Evolutionary conservation across 2,888 invertebrate species (phyloP), one percentile per base, ranked within the genome.

Genomic region (Agriotes lineatus): DNA sequence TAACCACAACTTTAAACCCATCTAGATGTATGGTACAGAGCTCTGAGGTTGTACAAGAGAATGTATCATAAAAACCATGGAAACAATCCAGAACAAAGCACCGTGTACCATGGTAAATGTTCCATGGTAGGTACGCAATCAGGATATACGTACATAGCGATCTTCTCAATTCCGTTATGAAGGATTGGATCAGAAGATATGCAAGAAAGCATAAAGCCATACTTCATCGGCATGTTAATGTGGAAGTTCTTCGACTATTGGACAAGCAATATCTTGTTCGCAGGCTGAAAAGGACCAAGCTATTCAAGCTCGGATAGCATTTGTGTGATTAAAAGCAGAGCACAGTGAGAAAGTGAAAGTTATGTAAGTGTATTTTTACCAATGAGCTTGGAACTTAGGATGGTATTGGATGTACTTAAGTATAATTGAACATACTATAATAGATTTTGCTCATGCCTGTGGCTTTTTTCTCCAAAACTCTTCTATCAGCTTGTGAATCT

Each of bases 81-180:
- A 69, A 42, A 56, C 16, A 22, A 62, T 66, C 39, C 59, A 69
- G 58, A 66, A 71, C 30, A 71, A 71, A 69, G 62, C 67, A 5
- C 48, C 70, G 25, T 45, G 63, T 12, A 20, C 9, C 10, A 69
- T 63, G 12, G 69, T 66, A 4, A 63, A 71, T 54, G 67, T 61
- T n/a, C 67, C 61, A 7, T 69, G 66, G 25, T 25, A 25, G 4
- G 3, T 25, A 25, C 25, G 69, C 14, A 69, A 71, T 44, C 6
- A 4, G 22, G 66, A 69, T 59, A 45, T 71, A 10, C 69, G 66
- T 37, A 18, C 69, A 69, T 37, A 18, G 69, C 12, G 71, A 69
- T 39, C 62, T 69, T 33, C 18, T 44, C 4, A 42, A 35, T 1
- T 54, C 42, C 22, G 54, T 14, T 7, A 12, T 30, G 1, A 52